Percentiles rank a stretch among this genome's conserved stretches.
Evolutionary conservation across 2,797 vertebrate genomes (phyloP).

Genomic region (Bradypodion ventrale): DNA sequence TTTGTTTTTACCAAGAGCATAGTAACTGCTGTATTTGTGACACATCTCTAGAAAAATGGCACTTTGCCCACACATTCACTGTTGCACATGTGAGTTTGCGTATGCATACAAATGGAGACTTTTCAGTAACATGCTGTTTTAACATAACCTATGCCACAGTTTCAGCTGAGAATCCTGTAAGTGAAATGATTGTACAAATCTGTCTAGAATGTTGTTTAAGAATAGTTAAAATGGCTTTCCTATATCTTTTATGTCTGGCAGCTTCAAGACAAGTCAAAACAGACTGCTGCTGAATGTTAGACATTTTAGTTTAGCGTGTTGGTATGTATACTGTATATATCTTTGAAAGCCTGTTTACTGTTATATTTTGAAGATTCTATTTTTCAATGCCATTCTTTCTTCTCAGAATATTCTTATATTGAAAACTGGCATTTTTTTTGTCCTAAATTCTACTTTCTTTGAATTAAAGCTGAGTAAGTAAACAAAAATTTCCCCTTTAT

Average conservation of each 20-base stretch:
- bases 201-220: background rate
- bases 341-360: background rate
- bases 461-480: conserved; percentile 7
- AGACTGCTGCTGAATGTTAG: background rate
- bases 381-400: background rate
- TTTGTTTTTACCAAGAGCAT: background rate
- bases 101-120: background rate
- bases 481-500: conserved; percentile 31
- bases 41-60: background rate
- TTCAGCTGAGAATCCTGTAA: background rate
- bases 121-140: background rate
- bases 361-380: background rate
- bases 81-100: background rate
- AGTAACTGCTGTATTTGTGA: background rate
- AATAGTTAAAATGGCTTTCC: background rate
- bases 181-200: background rate
- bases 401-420: background rate
- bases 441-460: background rate
- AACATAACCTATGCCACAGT: background rate
- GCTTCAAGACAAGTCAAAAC: conserved; percentile 7
- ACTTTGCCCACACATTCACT: background rate
- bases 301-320: background rate
- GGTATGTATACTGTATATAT: background rate
- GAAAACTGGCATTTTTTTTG: no score
- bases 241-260: conserved; percentile 20